A percentile compares a stretch with the other conserved stretches of the same genome.
Evolutionary conservation across 2,888 invertebrate genomes (phyloP).

Genomic region (Parasteatoda lunata): DNA sequence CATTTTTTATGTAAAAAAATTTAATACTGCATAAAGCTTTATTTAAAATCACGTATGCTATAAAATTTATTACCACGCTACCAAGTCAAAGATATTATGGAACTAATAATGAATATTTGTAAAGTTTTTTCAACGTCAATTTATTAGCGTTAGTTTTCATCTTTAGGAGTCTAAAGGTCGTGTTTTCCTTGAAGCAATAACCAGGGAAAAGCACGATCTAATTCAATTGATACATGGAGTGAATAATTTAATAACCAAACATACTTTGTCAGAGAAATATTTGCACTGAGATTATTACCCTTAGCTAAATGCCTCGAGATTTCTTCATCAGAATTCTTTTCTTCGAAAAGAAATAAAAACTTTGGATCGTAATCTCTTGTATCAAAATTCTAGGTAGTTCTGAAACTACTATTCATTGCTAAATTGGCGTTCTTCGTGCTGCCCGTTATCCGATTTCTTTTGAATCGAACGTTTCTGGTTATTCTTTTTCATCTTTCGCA

Average conservation of each 20-base stretch:
- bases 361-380: constrained; percentile 17
- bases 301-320: background rate
- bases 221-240: background rate
- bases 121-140: too few relatives aligned
- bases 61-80: too few relatives aligned
- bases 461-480: constrained; percentile 21
- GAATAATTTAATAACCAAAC: constrained; percentile 8
- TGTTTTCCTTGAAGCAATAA: background rate
- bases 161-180: background rate
- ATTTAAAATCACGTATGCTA: too few relatives aligned
- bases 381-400: constrained; percentile 21
- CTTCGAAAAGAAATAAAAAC: background rate
- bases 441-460: constrained; percentile 39
- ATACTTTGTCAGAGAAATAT: constrained; percentile 1
- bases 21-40: too few relatives aligned
- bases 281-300: constrained; percentile 19
- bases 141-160: too few relatives aligned
- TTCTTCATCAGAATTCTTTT: background rate
- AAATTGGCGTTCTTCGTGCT: constrained; percentile 28
- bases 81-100: too few relatives aligned
- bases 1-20: too few relatives aligned
- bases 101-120: too few relatives aligned
- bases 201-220: background rate
- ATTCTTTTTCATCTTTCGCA: constrained; percentile 13
- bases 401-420: constrained; percentile 19